These are phyloP conservation scores for Hydractinia symbiolongicarpus DNA, from an alignment of 30 jellyfish, hydroid and myxozoan genomes.

Conservation along the genomic window DNA sequence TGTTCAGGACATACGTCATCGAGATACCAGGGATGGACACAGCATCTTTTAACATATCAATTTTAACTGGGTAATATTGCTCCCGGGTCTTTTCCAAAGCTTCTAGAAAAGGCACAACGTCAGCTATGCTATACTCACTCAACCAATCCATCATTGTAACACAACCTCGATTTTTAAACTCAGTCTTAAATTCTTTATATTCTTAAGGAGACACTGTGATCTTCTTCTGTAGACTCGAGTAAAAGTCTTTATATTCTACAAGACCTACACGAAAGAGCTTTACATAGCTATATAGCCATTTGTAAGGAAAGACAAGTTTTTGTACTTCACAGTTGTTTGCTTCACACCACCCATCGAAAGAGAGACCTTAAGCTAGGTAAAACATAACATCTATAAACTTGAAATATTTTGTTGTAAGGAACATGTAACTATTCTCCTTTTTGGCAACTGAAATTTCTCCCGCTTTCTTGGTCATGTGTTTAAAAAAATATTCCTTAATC, in stretches of 20 bases:
- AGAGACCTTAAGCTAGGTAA: constrained; percentile 23
- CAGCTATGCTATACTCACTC: constrained; percentile 24
- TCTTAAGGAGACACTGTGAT: constrained; percentile 19
- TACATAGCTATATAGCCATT: constrained; percentile 24
- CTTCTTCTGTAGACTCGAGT: constrained; percentile 27
- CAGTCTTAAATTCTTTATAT: constrained; percentile 21
- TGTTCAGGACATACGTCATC: constrained; percentile 31
- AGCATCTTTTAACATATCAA: constrained; percentile 29
- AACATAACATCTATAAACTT: constrained; percentile 25
- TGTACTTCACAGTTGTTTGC: constrained; percentile 7
- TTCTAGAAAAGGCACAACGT: constrained; percentile 37
- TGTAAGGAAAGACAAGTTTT: constrained; percentile 34
- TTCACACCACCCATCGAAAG: constrained; percentile 29
- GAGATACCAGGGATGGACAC: constrained; percentile 29
- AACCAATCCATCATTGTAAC: constrained; percentile 31
- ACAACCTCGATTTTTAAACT: constrained; percentile 3
- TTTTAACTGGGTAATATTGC: constrained; percentile 28
- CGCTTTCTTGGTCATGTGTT: background rate
- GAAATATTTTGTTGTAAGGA: constrained; percentile 9
- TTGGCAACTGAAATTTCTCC: constrained; percentile 24
- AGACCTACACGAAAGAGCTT: constrained; percentile 9
- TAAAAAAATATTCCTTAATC: constrained; percentile 15
- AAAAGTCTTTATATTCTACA: constrained; percentile 29
- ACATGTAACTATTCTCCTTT: constrained; percentile 35
- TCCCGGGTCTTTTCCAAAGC: constrained; percentile 34